Percentiles rank a stretch among this genome's conserved stretches.
Evolutionary conservation across 2,113 vertebrate genomes (phyloP).

Genomic region (Himantopus leucocephalus): DNA sequence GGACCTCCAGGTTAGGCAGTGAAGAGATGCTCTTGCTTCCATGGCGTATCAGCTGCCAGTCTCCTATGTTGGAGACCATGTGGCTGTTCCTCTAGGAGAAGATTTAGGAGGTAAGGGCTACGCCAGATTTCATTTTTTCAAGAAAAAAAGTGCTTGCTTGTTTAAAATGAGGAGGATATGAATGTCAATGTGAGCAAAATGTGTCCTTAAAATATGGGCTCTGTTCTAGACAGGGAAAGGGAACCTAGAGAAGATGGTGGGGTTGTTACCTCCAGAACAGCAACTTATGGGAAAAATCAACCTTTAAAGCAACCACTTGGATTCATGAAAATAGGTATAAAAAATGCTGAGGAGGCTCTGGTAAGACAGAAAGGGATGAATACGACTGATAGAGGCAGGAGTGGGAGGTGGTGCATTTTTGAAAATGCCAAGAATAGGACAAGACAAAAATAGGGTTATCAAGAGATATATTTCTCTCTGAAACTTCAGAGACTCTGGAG

Average conservation of each 20-base stretch:
- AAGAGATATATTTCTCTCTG: not conserved
- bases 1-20: not conserved
- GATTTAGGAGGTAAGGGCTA: not conserved
- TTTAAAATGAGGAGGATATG: not conserved
- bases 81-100: not conserved
- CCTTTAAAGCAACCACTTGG: not conserved
- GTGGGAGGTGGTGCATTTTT: not conserved
- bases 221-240: not conserved
- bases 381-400: not conserved
- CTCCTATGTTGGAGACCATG: rapidly evolving
- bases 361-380: not conserved
- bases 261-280: not conserved
- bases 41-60: not conserved
- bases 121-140: not conserved
- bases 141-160: not conserved
- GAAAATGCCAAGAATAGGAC: not conserved
- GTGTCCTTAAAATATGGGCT: not conserved
- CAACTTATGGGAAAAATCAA: not conserved
- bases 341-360: not conserved
- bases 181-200: not conserved
- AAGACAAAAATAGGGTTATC: not conserved
- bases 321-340: not conserved
- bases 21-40: not conserved
- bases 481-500: not conserved
- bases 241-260: not conserved